Conservation (phyloP, 1,140 invertebrate genomes). For the Pseudachorutes palmiensis region DNA sequence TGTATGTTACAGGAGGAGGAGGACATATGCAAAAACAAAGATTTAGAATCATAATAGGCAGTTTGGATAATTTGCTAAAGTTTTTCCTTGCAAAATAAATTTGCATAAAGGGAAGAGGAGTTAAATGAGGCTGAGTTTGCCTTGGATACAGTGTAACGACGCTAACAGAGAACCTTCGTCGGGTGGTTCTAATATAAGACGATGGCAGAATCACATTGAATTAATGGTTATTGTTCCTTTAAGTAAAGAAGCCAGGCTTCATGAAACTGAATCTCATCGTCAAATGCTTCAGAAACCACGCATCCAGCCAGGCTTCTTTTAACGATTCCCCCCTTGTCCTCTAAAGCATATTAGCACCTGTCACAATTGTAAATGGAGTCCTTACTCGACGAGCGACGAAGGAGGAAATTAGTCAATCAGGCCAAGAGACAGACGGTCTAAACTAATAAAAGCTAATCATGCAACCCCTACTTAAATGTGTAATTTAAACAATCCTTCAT, state of each 20-base stretch:
- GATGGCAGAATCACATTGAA: neutral
- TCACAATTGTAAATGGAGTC: neutral
- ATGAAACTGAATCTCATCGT: neutral
- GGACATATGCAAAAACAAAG: no score
- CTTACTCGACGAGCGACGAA: neutral
- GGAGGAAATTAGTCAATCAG: neutral
- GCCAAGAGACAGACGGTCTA: neutral
- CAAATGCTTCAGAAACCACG: neutral
- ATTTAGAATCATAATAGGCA: no score
- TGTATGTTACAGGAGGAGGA: no score
- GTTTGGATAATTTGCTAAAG: neutral
- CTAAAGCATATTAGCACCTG: neutral
- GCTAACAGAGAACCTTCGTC: no score
- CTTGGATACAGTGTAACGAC: no score
- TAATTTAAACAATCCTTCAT: no score
- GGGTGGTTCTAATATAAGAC: no score
- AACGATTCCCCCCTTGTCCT: neutral
- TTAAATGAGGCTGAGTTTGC: neutral
- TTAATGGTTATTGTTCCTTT: constrained; percentile 2
- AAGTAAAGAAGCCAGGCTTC: neutral
- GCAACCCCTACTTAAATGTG: no score
- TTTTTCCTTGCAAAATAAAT: neutral
- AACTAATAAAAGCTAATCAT: neutral
- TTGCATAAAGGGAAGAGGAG: neutral
- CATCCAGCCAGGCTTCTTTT: neutral